Base-by-base conservation (phyloP, 2,797 vertebrate genomes). In the Holocentrus rufus region DNA sequence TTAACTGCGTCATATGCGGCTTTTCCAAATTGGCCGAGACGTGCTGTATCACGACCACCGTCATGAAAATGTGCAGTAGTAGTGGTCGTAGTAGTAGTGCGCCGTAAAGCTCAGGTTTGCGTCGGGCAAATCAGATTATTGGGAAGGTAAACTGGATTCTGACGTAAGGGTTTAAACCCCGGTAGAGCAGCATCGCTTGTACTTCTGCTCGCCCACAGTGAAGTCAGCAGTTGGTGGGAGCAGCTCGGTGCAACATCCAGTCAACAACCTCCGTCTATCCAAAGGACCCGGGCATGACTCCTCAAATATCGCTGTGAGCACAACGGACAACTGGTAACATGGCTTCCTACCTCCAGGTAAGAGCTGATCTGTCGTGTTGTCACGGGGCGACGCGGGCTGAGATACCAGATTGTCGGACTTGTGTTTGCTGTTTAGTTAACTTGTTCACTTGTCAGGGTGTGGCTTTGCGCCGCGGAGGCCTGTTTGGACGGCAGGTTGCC, bases 331-430 rank as follows among this genome's bases (percentile, higher is more conserved):
- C 50, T 55, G 56, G 2, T 0, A 72, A 59, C 82, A 94, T 94
- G 94, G 92, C 93, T 72, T 92, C 94, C 5, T 94, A 63, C 78
- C 72, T 95, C 58, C 85, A 94, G 94, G 94, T 95, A 87, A 93
- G 87, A 46, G 34, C 54, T 6, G 64, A 44, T 2, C 2, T 1
- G 42, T 9, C 22, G 13, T 17, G n/a, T 30, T 14, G 59, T 46
- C 31, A 5, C 25, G 20, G 36, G 47, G 47, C 47, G 5, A 7
- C 18, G 20, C 47, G 13, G 10, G 9, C 36, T 8, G 36, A 8
- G 36, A 10, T 10, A 10, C 7, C 36, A 10, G 30, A 31, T 31
- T 18, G 13, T 18, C 31, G 31, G 9, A 58, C 14, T 8, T 49
- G 22, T 64, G 57, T 62, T 55, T 9, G 22, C 3, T 56, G 10